Conservation (phyloP, 2,888 invertebrate genomes). For the Eilema depressum region DNA sequence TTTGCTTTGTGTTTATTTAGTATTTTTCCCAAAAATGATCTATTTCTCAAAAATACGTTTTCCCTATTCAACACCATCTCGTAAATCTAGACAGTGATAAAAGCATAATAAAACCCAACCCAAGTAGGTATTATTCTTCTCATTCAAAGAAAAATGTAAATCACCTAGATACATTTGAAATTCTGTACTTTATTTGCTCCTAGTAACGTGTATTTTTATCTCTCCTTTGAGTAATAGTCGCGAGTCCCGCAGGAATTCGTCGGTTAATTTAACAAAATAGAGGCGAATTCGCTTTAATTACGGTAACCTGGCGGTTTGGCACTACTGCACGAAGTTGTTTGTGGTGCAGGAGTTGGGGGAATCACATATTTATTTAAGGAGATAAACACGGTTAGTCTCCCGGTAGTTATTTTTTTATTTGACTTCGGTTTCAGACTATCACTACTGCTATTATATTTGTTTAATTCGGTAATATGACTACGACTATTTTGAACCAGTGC, state of each 20-base stretch:
- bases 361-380: conserved; percentile 19
- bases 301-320: conserved; percentile 38
- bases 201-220: conserved; percentile 26
- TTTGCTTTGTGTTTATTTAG: too few species aligned
- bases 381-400: neutral
- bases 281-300: conserved; percentile 46
- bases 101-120: too few species aligned
- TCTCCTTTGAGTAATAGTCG: conserved; percentile 26
- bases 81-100: too few species aligned
- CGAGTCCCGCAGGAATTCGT: conserved; percentile 29
- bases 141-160: too few species aligned
- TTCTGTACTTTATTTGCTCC: neutral
- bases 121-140: too few species aligned
- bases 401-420: neutral
- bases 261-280: conserved; percentile 48
- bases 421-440: neutral
- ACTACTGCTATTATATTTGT: too few species aligned
- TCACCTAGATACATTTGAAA: neutral
- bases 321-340: conserved; percentile 37
- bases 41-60: too few species aligned
- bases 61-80: too few species aligned
- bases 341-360: conserved; percentile 12
- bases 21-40: too few species aligned
- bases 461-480: too few species aligned
- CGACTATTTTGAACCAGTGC: too few species aligned